Base-by-base conservation (phyloP, 1,140 invertebrate genomes). In the Zaprionus capensis region DNA sequence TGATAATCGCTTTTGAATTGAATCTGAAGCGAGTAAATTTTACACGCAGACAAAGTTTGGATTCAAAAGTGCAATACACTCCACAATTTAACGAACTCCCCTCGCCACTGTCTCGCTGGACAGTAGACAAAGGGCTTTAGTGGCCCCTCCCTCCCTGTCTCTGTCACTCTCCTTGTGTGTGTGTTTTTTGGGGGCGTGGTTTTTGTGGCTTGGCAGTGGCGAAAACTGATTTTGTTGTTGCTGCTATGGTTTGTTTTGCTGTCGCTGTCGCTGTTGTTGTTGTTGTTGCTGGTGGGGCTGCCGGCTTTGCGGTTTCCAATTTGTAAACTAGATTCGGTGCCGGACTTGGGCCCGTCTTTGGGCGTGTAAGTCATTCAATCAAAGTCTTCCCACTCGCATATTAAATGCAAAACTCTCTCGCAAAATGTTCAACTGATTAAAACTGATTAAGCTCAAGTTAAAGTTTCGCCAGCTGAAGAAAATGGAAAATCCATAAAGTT, bases 1-100 rank as follows among this genome's bases (percentile, higher is more conserved):
- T 84, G 81, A 87, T 87, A 88, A 87, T 87, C 84, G 84, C 84
- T 87, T 87, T 87, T 88, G 84, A 88, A 87, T 87, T 87, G 81
- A 87, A 87, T 87, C 67, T 87, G 64, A 70, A 74, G 78, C 84
- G 78, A 84, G 81, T 76, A 84, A 75, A 81, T 74, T 83, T 78
- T 83, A 70, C 64, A 78, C 80, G 64, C 80, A 82, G 78, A 72
- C 83, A 76, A 87, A 87, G 80, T 82, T 87, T 61, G 77, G 77
- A 88, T 84, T 81, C 81, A 83, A 87, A 88, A 87, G 86, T 88
- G 81, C 80, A 87, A 88, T 78, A 87, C 61, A 69, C 73, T 44
- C 58, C 56, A 58, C 58, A 62, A 56, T 56, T 66, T 69, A 55
- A 41, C 22, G 7, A 31, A n/a, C 56, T 15, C 7, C n/a, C 34